These are phyloP conservation scores for Argyresthia goedartella DNA, from an alignment of 2,888 invertebrate genomes.

Conservation along the genomic window DNA sequence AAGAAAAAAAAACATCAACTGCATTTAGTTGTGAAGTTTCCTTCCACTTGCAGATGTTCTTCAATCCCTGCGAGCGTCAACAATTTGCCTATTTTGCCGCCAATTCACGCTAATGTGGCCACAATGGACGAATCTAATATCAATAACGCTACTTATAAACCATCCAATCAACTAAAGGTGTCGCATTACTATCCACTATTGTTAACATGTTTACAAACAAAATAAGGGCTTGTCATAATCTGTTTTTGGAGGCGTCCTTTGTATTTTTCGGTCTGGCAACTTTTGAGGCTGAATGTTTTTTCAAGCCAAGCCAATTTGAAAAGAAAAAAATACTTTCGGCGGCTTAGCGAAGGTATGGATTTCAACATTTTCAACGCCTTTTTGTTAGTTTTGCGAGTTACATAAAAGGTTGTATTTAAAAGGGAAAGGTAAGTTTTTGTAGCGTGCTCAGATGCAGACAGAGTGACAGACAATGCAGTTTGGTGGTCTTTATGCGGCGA, in stretches of 20 bases:
- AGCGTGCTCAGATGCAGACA: conserved; percentile 32
- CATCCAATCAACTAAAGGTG: conserved; percentile 59
- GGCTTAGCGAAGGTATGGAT: conserved; percentile 50
- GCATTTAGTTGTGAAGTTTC: background rate
- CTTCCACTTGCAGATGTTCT: conserved; percentile 35
- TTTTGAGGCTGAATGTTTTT: conserved; percentile 21
- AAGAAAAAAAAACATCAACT: too few species aligned
- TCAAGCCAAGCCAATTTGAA: background rate
- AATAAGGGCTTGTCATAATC: conserved; percentile 69
- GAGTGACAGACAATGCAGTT: conserved; percentile 23
- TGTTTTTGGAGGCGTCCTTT: conserved; percentile 58
- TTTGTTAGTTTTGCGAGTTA: conserved; percentile 54
- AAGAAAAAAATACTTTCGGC: background rate
- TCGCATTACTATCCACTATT: conserved; percentile 57
- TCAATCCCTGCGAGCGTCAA: conserved; percentile 46
- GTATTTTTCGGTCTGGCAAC: conserved; percentile 59
- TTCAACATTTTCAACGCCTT: conserved; percentile 68
- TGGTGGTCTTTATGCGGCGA: conserved; percentile 44
- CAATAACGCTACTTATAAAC: conserved; percentile 48
- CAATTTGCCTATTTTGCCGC: conserved; percentile 58
- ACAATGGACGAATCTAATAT: conserved; percentile 47
- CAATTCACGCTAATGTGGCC: conserved; percentile 34
- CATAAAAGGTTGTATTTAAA: conserved; percentile 51
- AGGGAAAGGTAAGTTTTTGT: conserved; percentile 46
- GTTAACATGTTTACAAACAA: conserved; percentile 65